phyloP scores from a whole-genome alignment of 2,797 vertebrate species.

The Poliocrania exsul region DNA sequence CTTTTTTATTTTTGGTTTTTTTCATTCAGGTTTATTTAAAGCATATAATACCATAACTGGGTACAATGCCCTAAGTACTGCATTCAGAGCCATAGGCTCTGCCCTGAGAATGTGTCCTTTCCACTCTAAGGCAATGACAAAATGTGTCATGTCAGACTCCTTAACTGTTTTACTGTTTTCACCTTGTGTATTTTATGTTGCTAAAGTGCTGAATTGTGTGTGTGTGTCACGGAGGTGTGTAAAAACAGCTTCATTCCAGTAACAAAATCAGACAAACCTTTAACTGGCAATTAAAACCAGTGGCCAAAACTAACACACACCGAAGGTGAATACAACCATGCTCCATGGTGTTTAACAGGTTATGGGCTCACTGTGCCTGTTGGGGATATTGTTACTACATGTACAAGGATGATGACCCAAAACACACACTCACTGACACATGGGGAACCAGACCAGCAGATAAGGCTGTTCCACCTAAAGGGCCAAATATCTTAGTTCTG shows the following conservation, averaged over 20 bases:
- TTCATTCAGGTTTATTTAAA: neutral
- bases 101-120: neutral
- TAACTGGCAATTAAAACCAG: neutral
- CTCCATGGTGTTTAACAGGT: neutral
- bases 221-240: neutral
- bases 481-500: neutral
- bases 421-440: neutral
- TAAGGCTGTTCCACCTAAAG: rapidly evolving
- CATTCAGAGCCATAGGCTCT: neutral
- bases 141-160: neutral
- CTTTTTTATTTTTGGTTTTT: neutral
- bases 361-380: neutral
- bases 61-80: neutral
- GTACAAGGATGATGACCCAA: no score
- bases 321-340: rapidly evolving
- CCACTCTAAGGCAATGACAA: neutral
- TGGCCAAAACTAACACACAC: neutral
- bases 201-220: neutral
- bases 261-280: neutral
- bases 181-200: neutral
- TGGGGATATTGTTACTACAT: rapidly evolving
- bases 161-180: neutral
- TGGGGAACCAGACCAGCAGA: rapidly evolving
- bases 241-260: neutral
- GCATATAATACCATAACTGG: neutral